phyloP scores from a whole-genome alignment of 2,113 vertebrate genomes.

The Ceuthmochares aereus region DNA sequence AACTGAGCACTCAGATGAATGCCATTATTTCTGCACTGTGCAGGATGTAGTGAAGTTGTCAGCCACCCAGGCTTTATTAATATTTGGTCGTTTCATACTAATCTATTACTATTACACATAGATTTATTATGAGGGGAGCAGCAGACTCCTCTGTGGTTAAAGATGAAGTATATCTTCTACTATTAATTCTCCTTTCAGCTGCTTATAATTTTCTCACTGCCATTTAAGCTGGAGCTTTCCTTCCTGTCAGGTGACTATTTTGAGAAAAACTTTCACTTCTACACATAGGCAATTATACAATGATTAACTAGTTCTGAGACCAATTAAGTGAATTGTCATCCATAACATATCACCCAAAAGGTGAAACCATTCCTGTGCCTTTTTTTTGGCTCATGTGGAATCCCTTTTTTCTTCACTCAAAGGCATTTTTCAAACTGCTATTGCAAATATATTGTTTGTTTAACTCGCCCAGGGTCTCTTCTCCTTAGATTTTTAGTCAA shows the following conservation, averaged over 20 bases:
- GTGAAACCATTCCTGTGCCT: background rate
- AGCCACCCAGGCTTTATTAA: conserved; percentile 59
- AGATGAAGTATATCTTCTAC: conserved; percentile 18
- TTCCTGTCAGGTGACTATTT: background rate
- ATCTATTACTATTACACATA: conserved; percentile 40
- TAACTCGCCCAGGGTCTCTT: background rate
- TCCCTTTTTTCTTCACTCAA: background rate
- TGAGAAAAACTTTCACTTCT: conserved; percentile 17
- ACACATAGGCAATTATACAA: background rate
- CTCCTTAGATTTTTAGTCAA: background rate
- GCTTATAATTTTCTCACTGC: conserved; percentile 1
- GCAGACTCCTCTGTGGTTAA: conserved; percentile 31
- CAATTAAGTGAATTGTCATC: conserved; percentile 33
- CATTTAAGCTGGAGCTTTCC: background rate
- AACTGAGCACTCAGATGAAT: background rate
- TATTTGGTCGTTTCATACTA: conserved; percentile 27
- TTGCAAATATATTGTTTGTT: background rate
- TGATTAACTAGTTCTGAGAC: conserved; percentile 32
- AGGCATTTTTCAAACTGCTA: conserved; percentile 23
- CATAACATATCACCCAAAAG: background rate
- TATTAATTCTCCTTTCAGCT: conserved; percentile 26
- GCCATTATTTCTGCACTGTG: background rate
- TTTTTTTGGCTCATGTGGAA: background rate
- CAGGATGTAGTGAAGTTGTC: conserved; percentile 26
- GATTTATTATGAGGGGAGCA: conserved; percentile 45